A percentile compares a stretch with the other conserved stretches of the same genome.
Evolutionary conservation across 2,888 invertebrate genomes (phyloP).

Genomic region (Coleophora flavipennella): DNA sequence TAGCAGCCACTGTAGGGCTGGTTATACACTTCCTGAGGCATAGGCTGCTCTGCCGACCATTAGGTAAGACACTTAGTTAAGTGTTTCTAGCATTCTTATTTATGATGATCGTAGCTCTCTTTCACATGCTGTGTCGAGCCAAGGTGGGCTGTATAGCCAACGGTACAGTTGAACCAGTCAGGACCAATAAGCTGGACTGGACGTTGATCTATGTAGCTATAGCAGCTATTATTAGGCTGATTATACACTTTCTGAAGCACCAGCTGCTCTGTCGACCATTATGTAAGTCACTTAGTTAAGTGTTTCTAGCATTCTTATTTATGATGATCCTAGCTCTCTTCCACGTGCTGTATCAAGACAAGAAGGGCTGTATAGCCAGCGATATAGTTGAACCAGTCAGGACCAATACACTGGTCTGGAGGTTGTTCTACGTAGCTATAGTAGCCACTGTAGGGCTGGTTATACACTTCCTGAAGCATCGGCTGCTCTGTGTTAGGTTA

Average conservation of each 20-base stretch:
- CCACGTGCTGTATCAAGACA: constrained; percentile 79
- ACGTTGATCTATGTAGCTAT: constrained; percentile 83
- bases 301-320: constrained; percentile 88
- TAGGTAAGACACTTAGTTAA: constrained; percentile 82
- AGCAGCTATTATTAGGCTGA: constrained; percentile 84
- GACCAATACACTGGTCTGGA: constrained; percentile 78
- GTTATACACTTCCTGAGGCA: constrained; percentile 92
- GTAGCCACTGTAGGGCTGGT: constrained; percentile 87
- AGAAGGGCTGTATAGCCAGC: constrained; percentile 53
- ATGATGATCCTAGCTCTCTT: constrained; percentile 89
- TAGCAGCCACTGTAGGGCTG: constrained; percentile 85
- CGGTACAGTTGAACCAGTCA: constrained; percentile 63
- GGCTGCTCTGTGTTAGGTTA: constrained; percentile 90
- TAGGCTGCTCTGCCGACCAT: constrained; percentile 88
- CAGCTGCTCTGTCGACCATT: constrained; percentile 90
- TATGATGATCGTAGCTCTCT: constrained; percentile 88
- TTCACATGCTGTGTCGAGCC: constrained; percentile 80
- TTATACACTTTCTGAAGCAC: constrained; percentile 92
- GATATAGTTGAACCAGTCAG: constrained; percentile 65
- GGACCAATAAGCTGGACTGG: constrained; percentile 78
- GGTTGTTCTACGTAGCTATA: constrained; percentile 82
- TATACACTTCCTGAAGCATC: constrained; percentile 90
- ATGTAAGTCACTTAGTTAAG: constrained; percentile 80
- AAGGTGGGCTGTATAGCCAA: constrained; percentile 55
- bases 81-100: too few relatives aligned